Evolutionary conservation across 2,797 vertebrate species (phyloP), one percentile per base, ranked within the genome.

Genomic region (Erethizon dorsatum): DNA sequence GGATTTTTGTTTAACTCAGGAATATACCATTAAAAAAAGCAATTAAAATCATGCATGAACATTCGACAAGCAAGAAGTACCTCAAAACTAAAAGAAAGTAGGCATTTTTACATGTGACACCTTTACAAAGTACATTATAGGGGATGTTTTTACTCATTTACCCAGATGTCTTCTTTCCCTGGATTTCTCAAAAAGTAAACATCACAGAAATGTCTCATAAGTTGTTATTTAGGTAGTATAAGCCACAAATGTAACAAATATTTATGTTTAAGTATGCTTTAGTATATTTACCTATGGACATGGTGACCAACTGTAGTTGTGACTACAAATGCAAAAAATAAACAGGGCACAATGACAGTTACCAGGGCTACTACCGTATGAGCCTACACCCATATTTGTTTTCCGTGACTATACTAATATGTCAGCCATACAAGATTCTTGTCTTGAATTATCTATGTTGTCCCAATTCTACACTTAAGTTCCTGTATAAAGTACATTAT

Each of bases 21-120:
- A 86, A 88, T 75, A n/a, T 0, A 63, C 24, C 59, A 90, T 96
- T 56, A 41, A 12, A 92, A 96, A 37, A 37, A 82, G 47, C 12
- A 97, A 93, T 97, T 94, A 94, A 96, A 96, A 86, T 79, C 87
- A 12, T 90, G 47, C 45, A 71, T 77, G 65, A 97, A 45, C 67
- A 94, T 80, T 96, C 93, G 77, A 83, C 91, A 95, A 91, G 67
- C 84, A 63, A 69, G 77, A 22, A 54, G 26, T 75, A 88, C 89
- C 92, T 96, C 88, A 96, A 97, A 83, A 98, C 1, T 7, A 93
- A 73, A 93, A 47, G n/a, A 69, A 2, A 71, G 65, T 13, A 86
- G 33, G 50, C 13, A 61, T 1, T 89, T 86, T 75, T 69, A 63
- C 33, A 96, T 90, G 91, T 24, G 47, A 94, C 1, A 37, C 3